Evolutionary conservation across 2,113 vertebrate species (phyloP).

Genomic region (Hemibates koningsi): DNA sequence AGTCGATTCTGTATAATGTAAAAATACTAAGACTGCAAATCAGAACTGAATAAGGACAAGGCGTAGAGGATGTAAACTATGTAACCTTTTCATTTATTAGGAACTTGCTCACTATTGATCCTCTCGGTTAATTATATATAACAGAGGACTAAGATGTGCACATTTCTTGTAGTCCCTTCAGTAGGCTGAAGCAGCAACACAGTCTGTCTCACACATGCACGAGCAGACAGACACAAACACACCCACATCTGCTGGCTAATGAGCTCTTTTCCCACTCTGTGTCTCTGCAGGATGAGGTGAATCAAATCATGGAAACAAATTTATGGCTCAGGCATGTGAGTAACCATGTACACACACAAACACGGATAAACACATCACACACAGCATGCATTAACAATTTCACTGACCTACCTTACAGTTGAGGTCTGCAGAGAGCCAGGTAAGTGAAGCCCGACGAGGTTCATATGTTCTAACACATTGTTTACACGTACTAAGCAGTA

Average conservation of each 20-base stretch:
- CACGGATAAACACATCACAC: neutral
- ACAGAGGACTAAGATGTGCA: neutral
- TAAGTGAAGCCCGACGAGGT: neutral
- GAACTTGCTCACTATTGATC: neutral
- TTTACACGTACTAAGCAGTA: neutral
- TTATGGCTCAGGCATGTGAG: slow-evolving; percentile 66
- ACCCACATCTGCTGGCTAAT: neutral
- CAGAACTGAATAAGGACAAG: neutral
- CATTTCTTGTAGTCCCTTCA: neutral
- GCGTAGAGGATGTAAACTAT: neutral
- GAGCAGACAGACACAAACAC: neutral
- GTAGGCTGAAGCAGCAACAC: neutral
- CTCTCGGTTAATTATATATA: neutral
- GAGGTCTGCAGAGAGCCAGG: neutral
- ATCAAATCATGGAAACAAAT: slow-evolving; percentile 71
- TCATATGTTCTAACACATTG: neutral
- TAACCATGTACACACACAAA: neutral
- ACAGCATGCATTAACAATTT: neutral
- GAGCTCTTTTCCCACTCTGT: neutral
- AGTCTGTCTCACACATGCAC: neutral
- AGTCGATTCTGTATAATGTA: neutral
- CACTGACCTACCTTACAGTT: neutral
- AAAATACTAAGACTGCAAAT: neutral
- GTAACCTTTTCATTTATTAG: slow-evolving; percentile 23
- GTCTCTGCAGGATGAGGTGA: slow-evolving; percentile 60